Conservation (phyloP, 2,888 invertebrate genomes). For the Podotricha telesiphe region DNA sequence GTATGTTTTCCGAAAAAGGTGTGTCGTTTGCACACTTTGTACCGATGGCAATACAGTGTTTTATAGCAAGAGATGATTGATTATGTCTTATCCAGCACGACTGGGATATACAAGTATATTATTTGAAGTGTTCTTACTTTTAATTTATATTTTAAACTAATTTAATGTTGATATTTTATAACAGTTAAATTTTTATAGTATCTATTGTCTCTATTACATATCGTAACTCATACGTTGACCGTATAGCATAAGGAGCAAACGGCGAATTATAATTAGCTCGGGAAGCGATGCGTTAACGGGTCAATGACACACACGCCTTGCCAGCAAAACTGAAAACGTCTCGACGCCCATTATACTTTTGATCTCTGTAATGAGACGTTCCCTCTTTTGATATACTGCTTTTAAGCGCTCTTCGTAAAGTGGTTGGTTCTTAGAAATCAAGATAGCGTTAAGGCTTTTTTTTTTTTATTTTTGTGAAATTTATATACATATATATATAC, state of each 20-base stretch:
- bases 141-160: too few relatives aligned
- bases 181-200: too few relatives aligned
- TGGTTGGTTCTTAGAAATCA: not conserved
- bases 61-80: too few relatives aligned
- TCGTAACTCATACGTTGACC: slow-evolving; percentile 40
- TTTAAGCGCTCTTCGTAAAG: slow-evolving; percentile 24
- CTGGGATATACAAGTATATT: too few relatives aligned
- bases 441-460: not conserved
- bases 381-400: slow-evolving; percentile 22
- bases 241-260: slow-evolving; percentile 60
- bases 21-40: too few relatives aligned
- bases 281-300: slow-evolving; percentile 75
- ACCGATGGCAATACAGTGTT: too few relatives aligned
- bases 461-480: not conserved
- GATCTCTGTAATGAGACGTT: slow-evolving; percentile 49
- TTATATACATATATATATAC: too few relatives aligned
- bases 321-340: slow-evolving; percentile 59
- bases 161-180: too few relatives aligned
- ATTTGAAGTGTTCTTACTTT: too few relatives aligned
- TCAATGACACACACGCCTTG: slow-evolving; percentile 72
- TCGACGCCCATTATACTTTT: slow-evolving; percentile 50
- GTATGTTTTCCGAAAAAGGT: too few relatives aligned
- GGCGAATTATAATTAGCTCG: slow-evolving; percentile 74
- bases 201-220: not conserved
- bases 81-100: too few relatives aligned